Conservation (phyloP, 2,888 invertebrate species). For the Cryptus viduatorius region DNA sequence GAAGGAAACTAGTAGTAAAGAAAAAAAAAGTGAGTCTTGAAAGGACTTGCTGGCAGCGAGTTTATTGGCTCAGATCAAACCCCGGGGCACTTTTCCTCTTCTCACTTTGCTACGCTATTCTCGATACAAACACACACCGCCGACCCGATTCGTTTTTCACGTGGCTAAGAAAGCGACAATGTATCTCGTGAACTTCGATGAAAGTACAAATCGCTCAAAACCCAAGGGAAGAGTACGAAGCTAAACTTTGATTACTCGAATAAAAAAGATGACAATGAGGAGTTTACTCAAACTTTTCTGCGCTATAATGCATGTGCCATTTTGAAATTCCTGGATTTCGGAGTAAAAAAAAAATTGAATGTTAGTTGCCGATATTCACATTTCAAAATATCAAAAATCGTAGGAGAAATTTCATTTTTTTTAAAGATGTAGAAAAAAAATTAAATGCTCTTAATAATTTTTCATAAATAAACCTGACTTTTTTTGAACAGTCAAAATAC, state of each 20-base stretch:
- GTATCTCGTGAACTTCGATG: background rate
- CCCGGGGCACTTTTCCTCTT: constrained; percentile 36
- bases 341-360: background rate
- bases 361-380: background rate
- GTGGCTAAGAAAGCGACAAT: background rate
- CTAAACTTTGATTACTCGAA: background rate
- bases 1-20: constrained; percentile 22
- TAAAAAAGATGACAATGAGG: background rate
- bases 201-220: background rate
- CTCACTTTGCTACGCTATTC: constrained; percentile 24
- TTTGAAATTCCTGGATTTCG: background rate
- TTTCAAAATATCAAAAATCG: background rate
- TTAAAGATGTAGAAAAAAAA: too few relatives aligned
- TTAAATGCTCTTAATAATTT: too few relatives aligned
- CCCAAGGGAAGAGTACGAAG: background rate
- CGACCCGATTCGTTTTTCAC: constrained; percentile 18
- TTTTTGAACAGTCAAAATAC: too few relatives aligned
- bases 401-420: too few relatives aligned
- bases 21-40: constrained; percentile 13
- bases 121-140: constrained; percentile 33
- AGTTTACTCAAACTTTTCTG: background rate
- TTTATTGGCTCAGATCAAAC: constrained; percentile 56
- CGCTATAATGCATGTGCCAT: background rate
- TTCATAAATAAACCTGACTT: too few relatives aligned
- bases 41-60: constrained; percentile 28